phyloP scores from a whole-genome alignment of 1,140 invertebrate genomes.

The Saccostrea glomerata region DNA sequence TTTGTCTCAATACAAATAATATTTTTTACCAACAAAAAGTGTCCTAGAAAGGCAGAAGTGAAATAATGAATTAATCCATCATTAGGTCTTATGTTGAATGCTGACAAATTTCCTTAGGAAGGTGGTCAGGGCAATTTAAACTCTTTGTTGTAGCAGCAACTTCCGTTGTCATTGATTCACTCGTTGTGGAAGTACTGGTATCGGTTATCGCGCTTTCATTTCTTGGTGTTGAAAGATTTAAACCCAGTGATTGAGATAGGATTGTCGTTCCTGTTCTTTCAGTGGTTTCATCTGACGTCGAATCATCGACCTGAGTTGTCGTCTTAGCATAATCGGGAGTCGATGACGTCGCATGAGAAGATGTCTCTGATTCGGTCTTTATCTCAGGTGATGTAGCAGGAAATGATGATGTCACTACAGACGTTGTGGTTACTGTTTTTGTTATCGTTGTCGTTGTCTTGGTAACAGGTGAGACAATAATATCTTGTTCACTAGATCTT shows the following conservation, averaged over 20 bases:
- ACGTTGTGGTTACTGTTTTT: conserved; percentile 12
- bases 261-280: background rate
- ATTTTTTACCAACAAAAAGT: too few relatives aligned
- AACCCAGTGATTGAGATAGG: background rate
- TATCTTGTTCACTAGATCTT: background rate
- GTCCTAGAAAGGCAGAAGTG: too few relatives aligned
- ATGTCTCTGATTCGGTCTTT: background rate
- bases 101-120: background rate
- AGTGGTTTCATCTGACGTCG: background rate
- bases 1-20: too few relatives aligned
- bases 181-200: background rate
- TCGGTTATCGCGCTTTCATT: background rate
- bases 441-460: conserved; percentile 1
- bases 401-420: background rate
- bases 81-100: too few relatives aligned
- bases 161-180: background rate
- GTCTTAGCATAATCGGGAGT: background rate
- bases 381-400: background rate
- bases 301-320: background rate
- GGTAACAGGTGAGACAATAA: background rate
- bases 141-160: background rate
- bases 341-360: background rate
- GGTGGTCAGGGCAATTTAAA: background rate
- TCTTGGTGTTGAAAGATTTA: background rate
- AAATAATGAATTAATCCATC: too few relatives aligned